A percentile compares a stretch with the other conserved stretches of the same genome.
These are phyloP conservation scores for Magallana gigas DNA, from an alignment of 1,140 invertebrate genomes.

Conservation along the genomic window DNA sequence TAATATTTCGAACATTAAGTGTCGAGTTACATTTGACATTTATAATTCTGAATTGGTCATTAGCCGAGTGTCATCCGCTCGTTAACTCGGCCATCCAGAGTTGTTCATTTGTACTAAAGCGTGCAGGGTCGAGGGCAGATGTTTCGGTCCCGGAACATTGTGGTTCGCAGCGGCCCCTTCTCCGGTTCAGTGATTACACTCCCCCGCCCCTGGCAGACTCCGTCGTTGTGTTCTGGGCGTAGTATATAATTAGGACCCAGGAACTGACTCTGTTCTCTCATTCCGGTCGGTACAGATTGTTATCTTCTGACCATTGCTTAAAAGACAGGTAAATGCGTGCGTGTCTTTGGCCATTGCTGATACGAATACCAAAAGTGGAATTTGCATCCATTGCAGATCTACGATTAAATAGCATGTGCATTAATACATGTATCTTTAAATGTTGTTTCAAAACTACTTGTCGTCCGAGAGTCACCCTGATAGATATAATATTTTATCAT, in stretches of 20 bases:
- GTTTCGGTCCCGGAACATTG: background rate
- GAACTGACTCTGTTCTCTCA: background rate
- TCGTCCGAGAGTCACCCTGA: too few relatives aligned
- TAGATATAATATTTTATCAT: too few relatives aligned
- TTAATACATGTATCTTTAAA: too few relatives aligned
- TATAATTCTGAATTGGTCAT: conserved; percentile 32
- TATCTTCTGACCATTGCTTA: conserved; percentile 15
- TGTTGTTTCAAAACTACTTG: too few relatives aligned
- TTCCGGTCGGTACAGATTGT: conserved; percentile 5
- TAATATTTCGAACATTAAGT: conserved; percentile 21
- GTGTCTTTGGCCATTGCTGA: background rate
- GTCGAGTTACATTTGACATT: conserved; percentile 17
- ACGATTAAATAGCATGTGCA: too few relatives aligned
- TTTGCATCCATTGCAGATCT: too few relatives aligned
- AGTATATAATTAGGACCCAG: conserved; percentile 3
- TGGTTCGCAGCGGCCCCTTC: background rate
- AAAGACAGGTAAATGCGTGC: conserved; percentile 8
- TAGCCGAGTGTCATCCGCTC: conserved; percentile 12
- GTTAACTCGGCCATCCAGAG: background rate
- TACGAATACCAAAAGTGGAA: too few relatives aligned
- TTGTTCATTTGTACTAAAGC: conserved; percentile 20
- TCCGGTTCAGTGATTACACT: conserved; percentile 2
- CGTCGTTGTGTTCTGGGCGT: background rate
- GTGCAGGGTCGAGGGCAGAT: background rate
- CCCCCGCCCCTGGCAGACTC: background rate